Evolutionary conservation across 2,888 invertebrate species (phyloP), one percentile per base, ranked within the genome.

Genomic region (Lithophane ornitopus): DNA sequence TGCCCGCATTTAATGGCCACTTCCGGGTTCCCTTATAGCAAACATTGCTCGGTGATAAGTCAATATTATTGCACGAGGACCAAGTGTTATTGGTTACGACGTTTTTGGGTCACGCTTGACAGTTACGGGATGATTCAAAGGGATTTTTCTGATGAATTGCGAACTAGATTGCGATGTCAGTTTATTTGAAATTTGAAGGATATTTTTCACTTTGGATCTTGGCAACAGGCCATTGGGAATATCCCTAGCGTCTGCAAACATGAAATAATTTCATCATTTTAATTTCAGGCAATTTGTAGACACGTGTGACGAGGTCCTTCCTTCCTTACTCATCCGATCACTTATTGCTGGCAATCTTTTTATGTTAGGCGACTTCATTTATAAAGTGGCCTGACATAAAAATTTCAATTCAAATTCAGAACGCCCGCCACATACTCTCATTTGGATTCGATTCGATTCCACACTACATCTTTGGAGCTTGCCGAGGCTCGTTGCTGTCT

Each of bases 21-120:
- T 78, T 82, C 84, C 85, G 82, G 73, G 72, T 68, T 70, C 75
- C 62, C 71, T 70, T 74, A 81, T 70, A 78, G 83, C 89, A 86
- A 88, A 90, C 89, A 88, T 87, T 82, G 78, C 80, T 58, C 71
- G 61, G 78, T 87, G 80, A 87, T 85, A 86, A 85, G 81, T 87
- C 85, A 88, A 89, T 87, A 89, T 89, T 85, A 81, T 79, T 72
- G 44, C 66, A 68, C 63, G 49, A 75, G 62, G 41, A 59, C 70
- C 73, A 74, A 78, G 69, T 76, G 78, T 80, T 85, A 77, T 85
- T 87, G 80, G 72, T 69, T 41, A 28, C 39, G 63, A 76, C 76
- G 49, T 73, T 82, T 80, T 74, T 66, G 63, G 81, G 79, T 67
- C 74, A 67, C 41, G 54, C 28, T 71, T 70, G 76, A 80, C 79